Conservation (phyloP, 2,797 vertebrate species). For the Karalla daura region DNA sequence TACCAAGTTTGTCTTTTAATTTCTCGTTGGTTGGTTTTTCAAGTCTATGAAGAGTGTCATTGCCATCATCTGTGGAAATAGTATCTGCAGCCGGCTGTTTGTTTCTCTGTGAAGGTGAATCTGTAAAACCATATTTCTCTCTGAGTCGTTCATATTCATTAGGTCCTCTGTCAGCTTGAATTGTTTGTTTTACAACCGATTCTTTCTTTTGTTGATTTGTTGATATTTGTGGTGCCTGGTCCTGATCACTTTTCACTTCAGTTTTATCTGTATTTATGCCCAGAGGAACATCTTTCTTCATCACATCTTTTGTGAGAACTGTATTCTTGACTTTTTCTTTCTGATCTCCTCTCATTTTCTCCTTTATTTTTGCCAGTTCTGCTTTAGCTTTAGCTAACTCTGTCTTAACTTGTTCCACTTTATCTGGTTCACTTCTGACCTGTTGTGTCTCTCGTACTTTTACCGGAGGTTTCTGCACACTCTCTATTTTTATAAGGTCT, state of each 20-base stretch:
- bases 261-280: constrained; percentile 16
- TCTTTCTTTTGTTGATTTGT: constrained; percentile 37
- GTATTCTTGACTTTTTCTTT: constrained; percentile 51
- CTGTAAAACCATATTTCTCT: constrained; percentile 69
- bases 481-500: constrained; percentile 36
- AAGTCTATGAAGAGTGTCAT: constrained; percentile 35
- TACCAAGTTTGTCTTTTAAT: constrained; percentile 29
- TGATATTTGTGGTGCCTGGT: constrained; percentile 16
- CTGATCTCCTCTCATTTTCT: constrained; percentile 70
- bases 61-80: constrained; percentile 21
- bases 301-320: constrained; percentile 21
- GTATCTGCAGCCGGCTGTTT: constrained; percentile 21
- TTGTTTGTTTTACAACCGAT: neutral
- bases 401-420: constrained; percentile 68
- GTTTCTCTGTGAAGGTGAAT: constrained; percentile 30
- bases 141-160: constrained; percentile 57
- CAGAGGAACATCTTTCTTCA: constrained; percentile 17
- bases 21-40: constrained; percentile 19
- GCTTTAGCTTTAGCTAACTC: constrained; percentile 78
- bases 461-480: constrained; percentile 34
- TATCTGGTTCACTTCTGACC: constrained; percentile 61
- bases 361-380: constrained; percentile 74
- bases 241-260: constrained; percentile 20
- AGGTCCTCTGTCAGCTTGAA: constrained; percentile 19
- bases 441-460: constrained; percentile 37